phyloP scores from a whole-genome alignment of 2,888 invertebrate species.

The Nematopogon swammerdamellus region DNA sequence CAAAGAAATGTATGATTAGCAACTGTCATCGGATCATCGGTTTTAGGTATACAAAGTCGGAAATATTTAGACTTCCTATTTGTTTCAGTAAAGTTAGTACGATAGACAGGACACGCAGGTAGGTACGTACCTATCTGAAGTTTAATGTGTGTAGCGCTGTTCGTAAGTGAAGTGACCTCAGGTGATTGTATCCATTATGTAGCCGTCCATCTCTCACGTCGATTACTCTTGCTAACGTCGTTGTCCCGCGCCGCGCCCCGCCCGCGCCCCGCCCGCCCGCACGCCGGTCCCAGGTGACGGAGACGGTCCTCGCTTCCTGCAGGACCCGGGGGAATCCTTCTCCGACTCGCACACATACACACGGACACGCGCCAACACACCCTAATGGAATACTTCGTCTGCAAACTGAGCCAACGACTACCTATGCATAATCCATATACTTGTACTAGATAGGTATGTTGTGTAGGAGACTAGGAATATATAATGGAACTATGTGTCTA shows the following conservation, averaged over 20 bases:
- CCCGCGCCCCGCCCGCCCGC: slow-evolving; percentile 6
- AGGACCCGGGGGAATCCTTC: slow-evolving; percentile 26
- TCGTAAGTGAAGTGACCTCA: slow-evolving; percentile 2
- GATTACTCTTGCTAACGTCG: slow-evolving; percentile 16
- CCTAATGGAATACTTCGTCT: slow-evolving; percentile 1
- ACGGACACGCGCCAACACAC: slow-evolving; percentile 7
- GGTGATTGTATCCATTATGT: slow-evolving; percentile 4
- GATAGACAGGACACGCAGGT: no score
- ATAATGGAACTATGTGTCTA: no score
- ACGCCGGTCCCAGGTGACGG: slow-evolving; percentile 42
- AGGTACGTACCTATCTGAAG: no score
- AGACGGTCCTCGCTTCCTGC: slow-evolving; percentile 48
- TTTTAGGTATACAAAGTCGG: no score
- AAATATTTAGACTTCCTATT: no score
- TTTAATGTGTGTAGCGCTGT: no score
- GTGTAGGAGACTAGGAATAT: no score
- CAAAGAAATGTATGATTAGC: no score
- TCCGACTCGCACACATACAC: slow-evolving; percentile 34
- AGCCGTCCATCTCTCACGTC: slow-evolving; percentile 24
- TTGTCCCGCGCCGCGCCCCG: slow-evolving; percentile 16
- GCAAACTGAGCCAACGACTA: slow-evolving; percentile 6
- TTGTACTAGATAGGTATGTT: no score
- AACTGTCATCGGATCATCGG: no score
- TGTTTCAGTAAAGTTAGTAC: no score
- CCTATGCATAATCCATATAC: slow-evolving; percentile 4